Evolutionary conservation across 2,113 vertebrate genomes (phyloP), one percentile per base, ranked within the genome.

Genomic region (Oreotrochilus melanogaster): DNA sequence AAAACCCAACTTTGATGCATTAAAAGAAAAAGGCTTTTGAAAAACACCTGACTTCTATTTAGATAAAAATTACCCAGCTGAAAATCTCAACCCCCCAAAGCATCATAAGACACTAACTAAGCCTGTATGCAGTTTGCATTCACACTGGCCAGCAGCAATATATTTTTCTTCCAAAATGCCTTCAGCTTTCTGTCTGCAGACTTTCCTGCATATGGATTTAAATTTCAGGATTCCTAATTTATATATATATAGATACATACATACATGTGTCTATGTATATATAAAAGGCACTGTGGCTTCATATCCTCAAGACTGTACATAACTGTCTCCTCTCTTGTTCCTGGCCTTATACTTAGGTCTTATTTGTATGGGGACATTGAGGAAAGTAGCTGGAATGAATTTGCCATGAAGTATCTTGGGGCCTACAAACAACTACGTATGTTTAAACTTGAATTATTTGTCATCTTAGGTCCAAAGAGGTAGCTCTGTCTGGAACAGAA

Each of bases 391-490:
- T 95, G 94, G 91, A 96, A 93, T 3, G 2, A 93, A 92, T 94
- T 96, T 92, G 71, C 91, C 91, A 84, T 86, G 17, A 95, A 93
- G 82, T n/a, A 43, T 96, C 95, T 88, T 89, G 95, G 94, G 95
- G 67, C 92, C 86, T 83, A 92, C 94, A 95, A 96, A 94, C 95
- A 95, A 86, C 86, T 88, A 76, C 60, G 16, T 45, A 22, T 93
- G 79, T 95, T 96, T 96, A 93, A 97, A 95, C 75, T 94, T 93
- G 94, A 96, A 83, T 96, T 97, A 94, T 95, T 94, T 96, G 92
- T 97, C 92, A 96, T 97, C 54, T 76, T 48, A 18, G 24, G 81
- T 79, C 82, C 75, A 97, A 95, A 88, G 94, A 90, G 51, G 88
- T 79, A 76, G 75, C 69, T 92, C 90, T 96, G 92, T 80, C 60